Conservation (phyloP, 2,113 vertebrate species). For the Ciconia stormi region DNA sequence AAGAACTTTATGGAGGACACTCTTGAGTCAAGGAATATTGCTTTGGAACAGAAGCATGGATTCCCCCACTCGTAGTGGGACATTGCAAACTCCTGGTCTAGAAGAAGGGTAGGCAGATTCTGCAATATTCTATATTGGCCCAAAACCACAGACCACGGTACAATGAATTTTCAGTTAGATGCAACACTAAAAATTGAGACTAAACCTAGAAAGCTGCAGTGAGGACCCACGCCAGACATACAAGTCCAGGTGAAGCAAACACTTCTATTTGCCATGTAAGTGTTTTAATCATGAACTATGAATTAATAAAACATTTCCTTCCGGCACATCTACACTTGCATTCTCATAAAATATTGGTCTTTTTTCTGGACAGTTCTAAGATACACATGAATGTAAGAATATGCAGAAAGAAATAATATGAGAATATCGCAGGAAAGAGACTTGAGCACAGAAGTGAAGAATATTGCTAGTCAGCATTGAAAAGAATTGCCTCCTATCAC, state of each 20-base stretch:
- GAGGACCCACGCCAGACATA: background rate
- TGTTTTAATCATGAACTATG: background rate
- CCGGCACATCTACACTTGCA: background rate
- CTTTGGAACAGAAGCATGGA: background rate
- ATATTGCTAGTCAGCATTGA: background rate
- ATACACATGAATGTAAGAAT: background rate
- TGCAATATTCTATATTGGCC: background rate
- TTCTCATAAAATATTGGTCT: background rate
- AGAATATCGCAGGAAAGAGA: background rate
- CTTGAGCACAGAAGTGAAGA: background rate
- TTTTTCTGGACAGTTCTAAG: background rate
- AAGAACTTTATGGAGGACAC: background rate
- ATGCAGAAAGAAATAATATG: background rate
- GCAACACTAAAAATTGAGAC: background rate
- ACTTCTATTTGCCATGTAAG: background rate
- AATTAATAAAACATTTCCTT: background rate
- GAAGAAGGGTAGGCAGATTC: background rate
- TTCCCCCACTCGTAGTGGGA: background rate
- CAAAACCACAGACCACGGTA: accelerated
- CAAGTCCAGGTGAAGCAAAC: background rate
- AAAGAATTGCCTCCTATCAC: background rate
- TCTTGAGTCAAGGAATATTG: background rate
- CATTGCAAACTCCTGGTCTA: background rate
- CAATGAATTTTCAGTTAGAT: background rate
- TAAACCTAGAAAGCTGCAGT: background rate